These are phyloP conservation scores for Grapholita molesta DNA, from an alignment of 1,140 invertebrate species.

Conservation along the genomic window DNA sequence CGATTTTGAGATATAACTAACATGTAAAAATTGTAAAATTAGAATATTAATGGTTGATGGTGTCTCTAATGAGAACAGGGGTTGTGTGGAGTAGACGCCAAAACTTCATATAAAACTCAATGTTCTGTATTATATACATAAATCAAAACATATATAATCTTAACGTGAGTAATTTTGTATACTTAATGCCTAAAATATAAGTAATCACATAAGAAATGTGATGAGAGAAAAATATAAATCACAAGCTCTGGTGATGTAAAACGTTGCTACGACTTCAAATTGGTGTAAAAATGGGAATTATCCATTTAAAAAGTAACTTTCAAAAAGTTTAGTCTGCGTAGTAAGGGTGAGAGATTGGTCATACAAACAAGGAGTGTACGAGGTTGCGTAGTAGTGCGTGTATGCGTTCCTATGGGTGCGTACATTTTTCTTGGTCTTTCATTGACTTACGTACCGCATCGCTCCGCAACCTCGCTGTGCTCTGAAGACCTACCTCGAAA, in stretches of 20 bases:
- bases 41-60: background rate
- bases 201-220: background rate
- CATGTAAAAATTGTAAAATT: background rate
- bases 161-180: slow-evolving; percentile 23
- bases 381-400: background rate
- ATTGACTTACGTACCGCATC: background rate
- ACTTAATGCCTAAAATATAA: slow-evolving; percentile 15
- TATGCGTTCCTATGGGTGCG: background rate
- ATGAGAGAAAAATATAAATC: slow-evolving; percentile 18
- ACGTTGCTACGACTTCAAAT: slow-evolving; percentile 33
- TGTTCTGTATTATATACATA: slow-evolving; percentile 19
- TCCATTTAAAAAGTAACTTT: slow-evolving; percentile 59
- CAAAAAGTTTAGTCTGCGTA: slow-evolving; percentile 48
- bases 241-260: slow-evolving; percentile 37
- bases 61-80: background rate
- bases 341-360: background rate
- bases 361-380: background rate
- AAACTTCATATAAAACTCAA: background rate
- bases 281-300: slow-evolving; percentile 45
- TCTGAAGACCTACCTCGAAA: background rate
- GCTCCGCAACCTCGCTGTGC: background rate
- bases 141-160: slow-evolving; percentile 23
- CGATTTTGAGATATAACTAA: background rate
- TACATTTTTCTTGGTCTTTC: background rate
- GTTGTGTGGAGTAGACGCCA: slow-evolving; percentile 11